Percentiles rank a stretch among this genome's conserved stretches.
Evolutionary conservation across 2,113 vertebrate species (phyloP).

Genomic region (Vulpes vulpes): DNA sequence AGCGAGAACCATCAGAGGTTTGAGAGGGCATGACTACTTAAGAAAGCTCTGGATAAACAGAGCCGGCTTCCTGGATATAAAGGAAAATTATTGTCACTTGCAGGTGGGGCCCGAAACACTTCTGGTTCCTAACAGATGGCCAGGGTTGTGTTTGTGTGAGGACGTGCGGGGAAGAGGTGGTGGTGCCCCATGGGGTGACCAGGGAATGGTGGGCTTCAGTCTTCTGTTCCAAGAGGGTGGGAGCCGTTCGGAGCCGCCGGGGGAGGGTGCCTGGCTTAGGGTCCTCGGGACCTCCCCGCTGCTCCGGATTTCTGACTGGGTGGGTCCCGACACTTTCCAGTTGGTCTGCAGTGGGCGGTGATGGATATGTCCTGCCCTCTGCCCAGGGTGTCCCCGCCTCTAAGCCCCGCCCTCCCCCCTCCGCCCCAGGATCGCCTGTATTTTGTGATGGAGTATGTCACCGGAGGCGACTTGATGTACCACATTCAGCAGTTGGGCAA

Average conservation of each 20-base stretch:
- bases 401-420: not conserved
- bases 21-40: not conserved
- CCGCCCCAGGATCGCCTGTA: constrained; percentile 93
- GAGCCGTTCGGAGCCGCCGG: not conserved
- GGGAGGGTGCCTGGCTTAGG: not conserved
- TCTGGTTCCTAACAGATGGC: not conserved
- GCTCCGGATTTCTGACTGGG: not conserved
- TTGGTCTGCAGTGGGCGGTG: not conserved
- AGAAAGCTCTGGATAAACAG: not conserved
- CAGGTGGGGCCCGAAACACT: not conserved
- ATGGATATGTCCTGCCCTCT: fast-evolving
- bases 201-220: not conserved
- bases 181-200: not conserved
- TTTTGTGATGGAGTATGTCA: constrained; percentile 97
- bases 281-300: not conserved
- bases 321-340: not conserved
- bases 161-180: not conserved
- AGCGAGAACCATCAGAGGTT: not conserved
- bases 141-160: not conserved
- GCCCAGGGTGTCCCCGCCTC: not conserved
- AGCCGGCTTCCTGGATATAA: not conserved
- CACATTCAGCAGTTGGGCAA: constrained; percentile 96
- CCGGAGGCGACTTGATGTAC: constrained; percentile 96
- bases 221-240: not conserved
- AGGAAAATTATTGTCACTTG: too few species aligned